A percentile compares a stretch with the other conserved stretches of the same genome.
Evolutionary conservation across 2,888 invertebrate species (phyloP).

Genomic region (Coelopa pilipes): DNA sequence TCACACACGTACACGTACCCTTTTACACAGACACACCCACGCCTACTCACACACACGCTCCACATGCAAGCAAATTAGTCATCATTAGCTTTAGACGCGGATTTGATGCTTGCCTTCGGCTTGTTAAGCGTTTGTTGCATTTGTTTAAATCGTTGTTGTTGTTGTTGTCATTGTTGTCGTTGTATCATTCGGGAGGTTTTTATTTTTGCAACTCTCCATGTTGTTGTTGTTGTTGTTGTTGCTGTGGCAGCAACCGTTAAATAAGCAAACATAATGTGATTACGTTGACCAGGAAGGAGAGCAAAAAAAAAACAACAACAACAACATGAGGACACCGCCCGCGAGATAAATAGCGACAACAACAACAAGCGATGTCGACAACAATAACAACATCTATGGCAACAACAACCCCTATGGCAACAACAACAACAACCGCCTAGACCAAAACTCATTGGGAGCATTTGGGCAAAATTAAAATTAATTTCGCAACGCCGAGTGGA

Average conservation of each 20-base stretch:
- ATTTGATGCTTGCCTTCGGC: neutral
- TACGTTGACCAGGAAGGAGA: conserved; percentile 42
- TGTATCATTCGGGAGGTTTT: no score
- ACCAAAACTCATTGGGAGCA: neutral
- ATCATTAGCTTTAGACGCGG: conserved; percentile 59
- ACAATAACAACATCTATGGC: conserved; percentile 35
- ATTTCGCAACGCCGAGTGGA: conserved; percentile 55
- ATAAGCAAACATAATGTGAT: conserved; percentile 64
- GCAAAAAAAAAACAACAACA: no score
- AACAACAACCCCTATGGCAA: conserved; percentile 26
- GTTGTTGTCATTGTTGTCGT: no score
- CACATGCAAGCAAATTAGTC: conserved; percentile 65
- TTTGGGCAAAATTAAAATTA: conserved; percentile 47
- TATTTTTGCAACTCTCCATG: neutral
- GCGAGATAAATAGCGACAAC: conserved; percentile 21
- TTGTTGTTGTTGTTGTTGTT: conserved; percentile 8
- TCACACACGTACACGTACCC: conserved; percentile 9
- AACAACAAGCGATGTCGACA: conserved; percentile 45
- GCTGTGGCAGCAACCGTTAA: conserved; percentile 57
- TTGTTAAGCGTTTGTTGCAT: no score
- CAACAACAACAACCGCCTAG: conserved; percentile 36
- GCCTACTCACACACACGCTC: conserved; percentile 46
- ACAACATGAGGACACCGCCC: no score
- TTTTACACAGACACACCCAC: neutral
- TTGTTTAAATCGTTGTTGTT: no score